Evolutionary conservation across 1,140 invertebrate genomes (phyloP).

Genomic region (Penaeus japonicus): DNA sequence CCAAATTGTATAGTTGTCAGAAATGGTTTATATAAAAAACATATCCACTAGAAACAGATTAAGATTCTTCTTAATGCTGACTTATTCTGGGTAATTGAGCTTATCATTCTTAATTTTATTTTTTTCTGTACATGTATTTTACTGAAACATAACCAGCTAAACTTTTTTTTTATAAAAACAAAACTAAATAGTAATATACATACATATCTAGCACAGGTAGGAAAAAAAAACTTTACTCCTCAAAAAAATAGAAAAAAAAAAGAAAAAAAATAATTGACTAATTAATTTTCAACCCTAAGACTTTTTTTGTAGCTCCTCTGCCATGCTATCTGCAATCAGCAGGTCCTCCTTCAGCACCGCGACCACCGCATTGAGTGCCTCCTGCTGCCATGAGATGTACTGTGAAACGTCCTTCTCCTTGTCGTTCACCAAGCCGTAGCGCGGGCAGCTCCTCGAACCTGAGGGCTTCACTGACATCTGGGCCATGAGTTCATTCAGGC

Average conservation of each 20-base stretch:
- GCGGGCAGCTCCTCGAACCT: neutral
- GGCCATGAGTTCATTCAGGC: conserved; percentile 46
- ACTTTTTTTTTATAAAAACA: no score
- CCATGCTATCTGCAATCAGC: conserved; percentile 23
- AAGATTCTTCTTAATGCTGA: no score
- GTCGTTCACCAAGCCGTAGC: conserved; percentile 34
- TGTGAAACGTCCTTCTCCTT: conserved; percentile 36
- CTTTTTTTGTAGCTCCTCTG: conserved; percentile 34
- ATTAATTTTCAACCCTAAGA: neutral
- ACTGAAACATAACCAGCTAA: no score
- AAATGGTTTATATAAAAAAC: no score
- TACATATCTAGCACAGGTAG: no score
- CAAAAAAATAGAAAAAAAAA: neutral
- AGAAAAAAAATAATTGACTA: neutral
- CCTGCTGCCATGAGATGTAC: conserved; percentile 36
- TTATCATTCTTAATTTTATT: no score
- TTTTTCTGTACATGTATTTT: no score
- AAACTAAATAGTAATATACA: no score
- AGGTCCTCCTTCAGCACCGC: conserved; percentile 32
- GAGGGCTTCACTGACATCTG: conserved; percentile 47
- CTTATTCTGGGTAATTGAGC: no score
- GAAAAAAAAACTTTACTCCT: neutral
- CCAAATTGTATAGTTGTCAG: no score
- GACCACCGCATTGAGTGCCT: conserved; percentile 39
- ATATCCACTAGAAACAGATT: no score